Conservation (phyloP, 2,797 vertebrate species). For the Chaetophractus vellerosus region DNA sequence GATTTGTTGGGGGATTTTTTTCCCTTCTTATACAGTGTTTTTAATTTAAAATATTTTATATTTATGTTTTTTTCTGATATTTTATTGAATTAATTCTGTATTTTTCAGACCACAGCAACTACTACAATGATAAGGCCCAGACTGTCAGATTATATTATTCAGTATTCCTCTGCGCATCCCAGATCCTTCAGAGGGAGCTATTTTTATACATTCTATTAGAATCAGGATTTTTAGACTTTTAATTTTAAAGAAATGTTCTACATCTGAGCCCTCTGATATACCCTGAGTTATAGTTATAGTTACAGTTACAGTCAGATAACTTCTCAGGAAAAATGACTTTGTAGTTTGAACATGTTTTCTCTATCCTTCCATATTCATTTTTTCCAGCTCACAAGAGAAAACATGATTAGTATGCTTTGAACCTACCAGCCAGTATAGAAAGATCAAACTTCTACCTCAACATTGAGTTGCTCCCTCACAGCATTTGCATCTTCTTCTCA, state of each 20-base stretch:
- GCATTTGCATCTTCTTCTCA: slow-evolving; percentile 54
- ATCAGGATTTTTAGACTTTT: slow-evolving; percentile 60
- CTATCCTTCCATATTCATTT: slow-evolving; percentile 67
- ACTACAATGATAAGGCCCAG: slow-evolving; percentile 44
- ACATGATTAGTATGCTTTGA: slow-evolving; percentile 70
- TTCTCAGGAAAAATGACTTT: slow-evolving; percentile 65
- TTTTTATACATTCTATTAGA: slow-evolving; percentile 74
- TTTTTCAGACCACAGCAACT: slow-evolving; percentile 68
- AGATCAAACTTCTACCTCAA: slow-evolving; percentile 64
- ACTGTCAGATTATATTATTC: slow-evolving; percentile 45
- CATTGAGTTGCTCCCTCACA: slow-evolving; percentile 65
- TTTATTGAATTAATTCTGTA: slow-evolving; percentile 78
- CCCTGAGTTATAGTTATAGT: slow-evolving; percentile 76
- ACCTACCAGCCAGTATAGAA: slow-evolving; percentile 63
- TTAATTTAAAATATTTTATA: slow-evolving; percentile 73
- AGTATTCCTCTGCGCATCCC: not conserved
- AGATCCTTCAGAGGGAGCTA: slow-evolving; percentile 60
- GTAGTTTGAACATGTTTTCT: slow-evolving; percentile 71
- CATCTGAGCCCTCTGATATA: slow-evolving; percentile 59
- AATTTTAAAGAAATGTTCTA: slow-evolving; percentile 75
- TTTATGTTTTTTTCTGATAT: slow-evolving; percentile 71
- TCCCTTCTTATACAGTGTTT: slow-evolving; percentile 60
- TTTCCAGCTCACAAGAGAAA: slow-evolving; percentile 66
- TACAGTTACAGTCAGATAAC: slow-evolving; percentile 73
- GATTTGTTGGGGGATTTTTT: slow-evolving; percentile 37